Evolutionary conservation across 1,140 invertebrate species (phyloP).

Genomic region (Hycleus cichorii): DNA sequence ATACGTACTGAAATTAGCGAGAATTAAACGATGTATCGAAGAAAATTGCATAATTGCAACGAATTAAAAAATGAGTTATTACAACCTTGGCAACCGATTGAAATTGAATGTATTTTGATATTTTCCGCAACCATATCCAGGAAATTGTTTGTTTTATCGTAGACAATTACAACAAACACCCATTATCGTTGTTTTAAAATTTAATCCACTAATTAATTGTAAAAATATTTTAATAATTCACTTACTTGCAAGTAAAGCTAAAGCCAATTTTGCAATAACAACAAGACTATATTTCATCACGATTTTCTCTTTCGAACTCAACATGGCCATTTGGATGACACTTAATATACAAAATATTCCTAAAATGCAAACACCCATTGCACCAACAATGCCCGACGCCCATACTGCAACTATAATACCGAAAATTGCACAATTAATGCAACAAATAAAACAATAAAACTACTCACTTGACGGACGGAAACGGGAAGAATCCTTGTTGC

Average conservation of each 20-base stretch:
- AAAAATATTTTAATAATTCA: constrained; percentile 20
- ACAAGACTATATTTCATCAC: constrained; percentile 65
- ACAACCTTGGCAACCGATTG: too few species aligned
- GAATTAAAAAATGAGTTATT: too few species aligned
- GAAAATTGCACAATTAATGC: not conserved
- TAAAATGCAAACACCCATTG: constrained; percentile 58
- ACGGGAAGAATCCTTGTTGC: constrained; percentile 65
- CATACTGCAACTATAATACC: constrained; percentile 59
- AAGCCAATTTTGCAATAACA: constrained; percentile 66
- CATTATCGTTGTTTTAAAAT: too few species aligned
- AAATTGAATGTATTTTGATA: too few species aligned
- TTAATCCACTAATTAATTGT: too few species aligned
- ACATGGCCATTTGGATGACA: constrained; percentile 75
- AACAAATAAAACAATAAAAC: not conserved
- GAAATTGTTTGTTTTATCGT: not conserved
- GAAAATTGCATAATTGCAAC: too few species aligned
- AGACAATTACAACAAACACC: not conserved
- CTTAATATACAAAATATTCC: constrained; percentile 68
- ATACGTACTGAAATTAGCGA: too few species aligned
- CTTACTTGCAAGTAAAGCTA: constrained; percentile 69
- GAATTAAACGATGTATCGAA: too few species aligned
- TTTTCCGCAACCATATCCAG: too few species aligned
- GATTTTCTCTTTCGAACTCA: constrained; percentile 71
- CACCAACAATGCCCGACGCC: constrained; percentile 67
- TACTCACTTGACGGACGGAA: constrained; percentile 63